Evolutionary conservation across 1,140 invertebrate genomes (phyloP).

Genomic region (Kradibia gibbosae): DNA sequence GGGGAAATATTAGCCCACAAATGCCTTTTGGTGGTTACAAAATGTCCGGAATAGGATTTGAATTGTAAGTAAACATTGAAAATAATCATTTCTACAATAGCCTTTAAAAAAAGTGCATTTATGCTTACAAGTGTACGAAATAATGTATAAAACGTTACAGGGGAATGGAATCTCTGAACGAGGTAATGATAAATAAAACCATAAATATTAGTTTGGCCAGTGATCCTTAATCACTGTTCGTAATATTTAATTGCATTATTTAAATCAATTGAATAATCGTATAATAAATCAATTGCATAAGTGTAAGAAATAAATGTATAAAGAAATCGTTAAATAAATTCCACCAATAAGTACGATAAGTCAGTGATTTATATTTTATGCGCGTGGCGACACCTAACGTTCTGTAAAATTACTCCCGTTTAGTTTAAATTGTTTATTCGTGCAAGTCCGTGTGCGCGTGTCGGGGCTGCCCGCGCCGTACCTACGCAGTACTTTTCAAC

Average conservation of each 20-base stretch:
- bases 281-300: no score
- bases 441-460: no score
- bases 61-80: slow-evolving; percentile 75
- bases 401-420: neutral
- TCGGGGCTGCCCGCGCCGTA: no score
- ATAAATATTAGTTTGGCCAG: slow-evolving; percentile 75
- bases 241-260: no score
- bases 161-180: slow-evolving; percentile 81
- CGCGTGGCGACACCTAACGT: neutral
- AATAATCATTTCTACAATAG: neutral
- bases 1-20: slow-evolving; percentile 77
- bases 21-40: slow-evolving; percentile 89
- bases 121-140: no score
- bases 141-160: slow-evolving; percentile 65
- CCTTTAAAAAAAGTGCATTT: neutral
- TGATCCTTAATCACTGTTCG: slow-evolving; percentile 36
- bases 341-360: no score
- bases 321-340: no score
- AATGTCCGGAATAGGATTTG: slow-evolving; percentile 83
- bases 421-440: neutral
- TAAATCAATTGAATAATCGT: no score
- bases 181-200: slow-evolving; percentile 83
- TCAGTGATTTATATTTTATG: neutral
- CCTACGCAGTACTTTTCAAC: no score
- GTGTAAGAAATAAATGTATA: no score